Evolutionary conservation across 2,888 invertebrate species (phyloP).

Genomic region (Pycnomerus fuliginosus): DNA sequence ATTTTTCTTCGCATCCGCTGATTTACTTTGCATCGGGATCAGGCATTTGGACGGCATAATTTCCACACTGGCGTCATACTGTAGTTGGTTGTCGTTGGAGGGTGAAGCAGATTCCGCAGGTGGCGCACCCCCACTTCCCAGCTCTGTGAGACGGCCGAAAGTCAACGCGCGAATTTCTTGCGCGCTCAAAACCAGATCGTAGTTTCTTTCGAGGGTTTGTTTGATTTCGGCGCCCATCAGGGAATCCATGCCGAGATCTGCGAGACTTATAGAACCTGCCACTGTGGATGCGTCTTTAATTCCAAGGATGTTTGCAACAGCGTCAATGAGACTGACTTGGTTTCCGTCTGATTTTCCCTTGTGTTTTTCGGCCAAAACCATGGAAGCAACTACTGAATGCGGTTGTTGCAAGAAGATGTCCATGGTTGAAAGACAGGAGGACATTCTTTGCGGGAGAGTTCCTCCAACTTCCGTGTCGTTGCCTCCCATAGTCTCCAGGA

Average conservation of each 20-base stretch:
- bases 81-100: constrained; percentile 54
- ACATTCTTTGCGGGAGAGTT: constrained; percentile 92
- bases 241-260: constrained; percentile 97
- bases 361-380: constrained; percentile 86
- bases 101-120: constrained; percentile 28
- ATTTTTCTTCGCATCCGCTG: constrained; percentile 44
- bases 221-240: constrained; percentile 99
- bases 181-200: constrained; percentile 85
- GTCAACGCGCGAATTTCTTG: constrained; percentile 88
- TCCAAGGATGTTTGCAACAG: constrained; percentile 86
- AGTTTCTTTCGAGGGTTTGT: constrained; percentile 89
- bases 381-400: constrained; percentile 75
- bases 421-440: constrained; percentile 87
- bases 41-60: constrained; percentile 75
- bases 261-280: constrained; percentile 73
- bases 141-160: constrained; percentile 69
- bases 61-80: constrained; percentile 57
- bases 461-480: constrained; percentile 93
- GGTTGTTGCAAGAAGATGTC: constrained; percentile 89
- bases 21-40: constrained; percentile 65
- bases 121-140: constrained; percentile 48
- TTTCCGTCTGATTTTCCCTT: constrained; percentile 59
- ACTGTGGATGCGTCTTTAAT: constrained; percentile 84
- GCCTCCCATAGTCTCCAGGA: constrained; percentile 84
- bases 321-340: constrained; percentile 69